These are phyloP conservation scores for Myopa tessellatipennis DNA, from an alignment of 2,888 invertebrate genomes.

Conservation along the genomic window DNA sequence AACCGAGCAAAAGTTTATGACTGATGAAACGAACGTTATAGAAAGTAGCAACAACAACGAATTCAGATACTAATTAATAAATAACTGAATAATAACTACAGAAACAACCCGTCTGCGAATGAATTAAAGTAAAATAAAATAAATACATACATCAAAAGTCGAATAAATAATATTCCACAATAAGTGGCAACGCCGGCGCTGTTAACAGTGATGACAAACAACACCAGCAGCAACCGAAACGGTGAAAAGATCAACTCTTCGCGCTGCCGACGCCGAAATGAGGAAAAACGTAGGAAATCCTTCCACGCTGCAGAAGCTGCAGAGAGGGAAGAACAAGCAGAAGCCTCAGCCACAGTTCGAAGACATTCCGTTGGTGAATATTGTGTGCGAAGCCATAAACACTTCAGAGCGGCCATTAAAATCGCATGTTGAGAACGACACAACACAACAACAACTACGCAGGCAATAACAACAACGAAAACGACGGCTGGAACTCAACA, in stretches of 20 bases:
- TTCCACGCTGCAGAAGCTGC: constrained; percentile 16
- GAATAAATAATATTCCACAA: constrained; percentile 4
- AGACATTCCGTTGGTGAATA: constrained; percentile 64
- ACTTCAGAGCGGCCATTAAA: constrained; percentile 69
- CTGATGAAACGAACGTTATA: not conserved
- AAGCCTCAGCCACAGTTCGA: constrained; percentile 40
- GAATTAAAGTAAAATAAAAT: not conserved
- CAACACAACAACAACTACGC: not conserved
- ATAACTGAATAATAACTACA: not conserved
- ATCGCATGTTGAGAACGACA: constrained; percentile 50
- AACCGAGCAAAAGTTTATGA: not conserved
- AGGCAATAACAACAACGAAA: constrained; percentile 12
- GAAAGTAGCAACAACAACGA: not conserved
- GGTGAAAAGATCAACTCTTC: not conserved
- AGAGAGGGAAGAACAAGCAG: constrained; percentile 32
- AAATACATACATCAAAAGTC: not conserved
- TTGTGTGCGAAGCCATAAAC: constrained; percentile 67
- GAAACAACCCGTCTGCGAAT: not conserved
- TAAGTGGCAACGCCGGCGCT: constrained; percentile 27
- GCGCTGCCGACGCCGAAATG: constrained; percentile 20
- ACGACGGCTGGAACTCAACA: constrained; percentile 17
- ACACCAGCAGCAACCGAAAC: constrained; percentile 5
- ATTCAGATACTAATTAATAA: not conserved
- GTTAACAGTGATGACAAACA: constrained; percentile 10
- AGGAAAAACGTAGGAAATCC: constrained; percentile 10